Conservation (phyloP, 2,113 vertebrate species). For the Oryzias celebensis region DNA sequence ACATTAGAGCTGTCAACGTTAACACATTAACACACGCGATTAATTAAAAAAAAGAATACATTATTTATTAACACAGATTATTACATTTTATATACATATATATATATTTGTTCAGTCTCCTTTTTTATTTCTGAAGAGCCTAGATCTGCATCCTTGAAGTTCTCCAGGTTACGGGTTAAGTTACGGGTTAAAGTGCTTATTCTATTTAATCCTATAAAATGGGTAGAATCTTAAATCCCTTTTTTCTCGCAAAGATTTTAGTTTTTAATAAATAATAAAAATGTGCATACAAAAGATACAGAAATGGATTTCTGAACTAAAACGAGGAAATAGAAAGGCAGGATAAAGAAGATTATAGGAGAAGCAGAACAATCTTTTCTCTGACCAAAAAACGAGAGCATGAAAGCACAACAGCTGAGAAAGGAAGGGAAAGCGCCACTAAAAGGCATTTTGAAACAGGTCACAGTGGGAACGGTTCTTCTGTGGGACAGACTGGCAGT, state of each 20-base stretch:
- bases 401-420: not conserved
- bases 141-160: no score
- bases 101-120: no score
- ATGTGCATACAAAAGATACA: not conserved
- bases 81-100: no score
- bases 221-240: not conserved
- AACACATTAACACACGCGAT: no score
- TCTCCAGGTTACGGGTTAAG: no score
- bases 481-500: constrained; percentile 9
- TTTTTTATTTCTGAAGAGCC: no score
- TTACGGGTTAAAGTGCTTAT: no score
- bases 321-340: not conserved
- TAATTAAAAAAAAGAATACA: no score
- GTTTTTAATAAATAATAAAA: no score
- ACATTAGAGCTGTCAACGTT: no score
- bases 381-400: not conserved
- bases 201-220: constrained; percentile 4
- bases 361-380: not conserved
- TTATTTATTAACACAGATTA: no score
- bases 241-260: no score
- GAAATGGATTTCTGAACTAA: not conserved
- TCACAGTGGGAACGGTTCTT: not conserved
- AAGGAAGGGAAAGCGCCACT: not conserved
- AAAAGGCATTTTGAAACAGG: constrained; percentile 18
- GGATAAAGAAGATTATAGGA: not conserved